Base-by-base conservation (phyloP, 2,113 vertebrate species). In the Leptosomus discolor region DNA sequence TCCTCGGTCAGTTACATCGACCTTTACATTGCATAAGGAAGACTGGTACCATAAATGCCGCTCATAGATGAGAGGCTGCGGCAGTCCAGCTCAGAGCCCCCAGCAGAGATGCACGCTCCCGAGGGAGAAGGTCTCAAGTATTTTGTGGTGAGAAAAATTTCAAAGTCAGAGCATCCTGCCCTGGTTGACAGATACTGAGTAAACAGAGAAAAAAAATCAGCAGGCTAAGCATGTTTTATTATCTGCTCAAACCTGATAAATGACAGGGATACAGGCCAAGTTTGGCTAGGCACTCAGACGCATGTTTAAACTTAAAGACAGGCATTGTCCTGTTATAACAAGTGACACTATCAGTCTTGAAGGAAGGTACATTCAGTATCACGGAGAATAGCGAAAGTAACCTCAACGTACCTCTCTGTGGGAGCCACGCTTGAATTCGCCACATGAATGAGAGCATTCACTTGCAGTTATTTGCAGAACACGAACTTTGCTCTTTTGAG, bases 211-310 rank as follows among this genome's bases (percentile, higher is more conserved):
- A 57, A 56, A 56, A 75, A 68, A 16, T 4, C 68, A 67, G 30
- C 64, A 88, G 51, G 48, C 56, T 93, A 86, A 93, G 37, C 51
- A 79, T 84, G 64, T 51, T 68, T 88, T 56, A 71, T 89, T 83
- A 86, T 51, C 37, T 2, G 56, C 71, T 96, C 83, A 92, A 88
- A 92, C 39, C n/a, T 74, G 68, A 84, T 32, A 64, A 34, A 50
- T 53, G 85, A 63, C 76, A 77, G 76, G 64, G 71, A 84, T 78
- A 92, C 93, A 87, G 82, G 79, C 45, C 71, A 50, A 77, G 79
- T 92, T 91, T 77, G 36, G 51, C 43, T 50, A 41, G 56, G 48
- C 69, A 46, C 84, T 95, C 64, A 85, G 39, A 73, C 56, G 45
- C 17, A 6, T 16, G 60, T 70, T 83, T 94, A 57, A 92, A 83